These are phyloP conservation scores for Recurvirostra avosetta DNA, from an alignment of 2,113 vertebrate genomes.

Conservation along the genomic window DNA sequence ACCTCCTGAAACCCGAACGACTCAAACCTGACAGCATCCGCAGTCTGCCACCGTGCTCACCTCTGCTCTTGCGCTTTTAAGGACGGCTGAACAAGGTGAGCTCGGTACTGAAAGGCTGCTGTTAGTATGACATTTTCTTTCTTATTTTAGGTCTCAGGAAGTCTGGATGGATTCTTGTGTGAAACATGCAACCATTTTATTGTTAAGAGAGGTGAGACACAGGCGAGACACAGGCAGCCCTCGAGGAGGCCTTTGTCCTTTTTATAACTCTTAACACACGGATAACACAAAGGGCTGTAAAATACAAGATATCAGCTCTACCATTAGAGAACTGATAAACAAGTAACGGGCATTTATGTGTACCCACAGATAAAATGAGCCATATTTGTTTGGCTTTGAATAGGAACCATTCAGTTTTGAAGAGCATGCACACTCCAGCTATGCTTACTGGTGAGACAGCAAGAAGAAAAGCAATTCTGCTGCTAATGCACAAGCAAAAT, in stretches of 20 bases:
- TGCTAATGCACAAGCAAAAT: not conserved
- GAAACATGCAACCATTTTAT: not conserved
- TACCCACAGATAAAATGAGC: not conserved
- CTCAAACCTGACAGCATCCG: not conserved
- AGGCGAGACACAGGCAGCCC: not conserved
- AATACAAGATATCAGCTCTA: not conserved
- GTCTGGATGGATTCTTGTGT: not conserved
- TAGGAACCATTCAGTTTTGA: not conserved
- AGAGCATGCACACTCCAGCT: not conserved
- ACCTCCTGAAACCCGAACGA: not conserved
- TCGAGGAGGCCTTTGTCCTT: not conserved
- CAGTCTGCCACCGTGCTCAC: not conserved
- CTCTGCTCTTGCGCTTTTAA: not conserved
- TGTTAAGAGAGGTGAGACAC: not conserved
- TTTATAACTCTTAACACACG: not conserved
- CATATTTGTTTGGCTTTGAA: not conserved
- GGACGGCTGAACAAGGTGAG: not conserved
- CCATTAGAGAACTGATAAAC: not conserved
- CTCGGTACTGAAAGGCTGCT: not conserved
- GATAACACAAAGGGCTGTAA: not conserved
- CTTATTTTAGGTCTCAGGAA: not conserved
- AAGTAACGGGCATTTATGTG: not conserved
- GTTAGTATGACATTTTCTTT: not conserved
- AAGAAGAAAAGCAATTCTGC: not conserved
- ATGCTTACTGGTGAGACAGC: not conserved